Conservation (phyloP, 2,888 invertebrate genomes). For the Cabera pusaria region DNA sequence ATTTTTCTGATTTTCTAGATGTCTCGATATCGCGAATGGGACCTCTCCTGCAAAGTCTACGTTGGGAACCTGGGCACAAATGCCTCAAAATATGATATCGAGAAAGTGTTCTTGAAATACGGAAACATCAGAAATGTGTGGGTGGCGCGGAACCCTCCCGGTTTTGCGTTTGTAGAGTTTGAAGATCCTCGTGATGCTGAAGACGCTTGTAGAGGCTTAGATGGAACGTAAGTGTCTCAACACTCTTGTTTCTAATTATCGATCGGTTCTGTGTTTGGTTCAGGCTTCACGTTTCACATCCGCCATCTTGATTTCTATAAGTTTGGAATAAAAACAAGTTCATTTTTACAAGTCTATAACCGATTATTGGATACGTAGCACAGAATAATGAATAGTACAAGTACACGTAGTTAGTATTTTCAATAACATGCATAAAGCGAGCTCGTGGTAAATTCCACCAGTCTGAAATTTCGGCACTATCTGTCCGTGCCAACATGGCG, state of each 20-base stretch:
- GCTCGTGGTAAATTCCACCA: too few relatives aligned
- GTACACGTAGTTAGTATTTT: too few relatives aligned
- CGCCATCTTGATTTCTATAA: constrained; percentile 37
- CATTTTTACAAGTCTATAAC: too few relatives aligned
- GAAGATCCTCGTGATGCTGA: constrained; percentile 95
- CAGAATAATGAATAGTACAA: too few relatives aligned
- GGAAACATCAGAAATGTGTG: constrained; percentile 95
- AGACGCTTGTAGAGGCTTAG: constrained; percentile 92
- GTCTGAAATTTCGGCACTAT: neutral
- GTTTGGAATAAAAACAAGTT: too few relatives aligned
- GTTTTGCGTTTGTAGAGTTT: constrained; percentile 95
- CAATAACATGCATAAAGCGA: too few relatives aligned
- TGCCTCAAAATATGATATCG: constrained; percentile 94
- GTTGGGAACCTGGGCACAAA: constrained; percentile 96
- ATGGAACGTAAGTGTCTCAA: constrained; percentile 86
- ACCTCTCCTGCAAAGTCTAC: constrained; percentile 95
- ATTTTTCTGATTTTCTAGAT: constrained; percentile 63
- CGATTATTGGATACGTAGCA: too few relatives aligned
- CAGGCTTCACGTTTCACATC: too few relatives aligned
- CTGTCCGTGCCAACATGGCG: neutral
- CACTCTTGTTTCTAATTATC: too few relatives aligned
- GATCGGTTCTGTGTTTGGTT: too few relatives aligned
- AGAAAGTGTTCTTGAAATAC: constrained; percentile 93
- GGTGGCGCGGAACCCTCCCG: constrained; percentile 97
- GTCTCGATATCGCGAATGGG: constrained; percentile 91